Evolutionary conservation across 2,797 vertebrate genomes (phyloP).

Genomic region (Intellagama lesueurii): DNA sequence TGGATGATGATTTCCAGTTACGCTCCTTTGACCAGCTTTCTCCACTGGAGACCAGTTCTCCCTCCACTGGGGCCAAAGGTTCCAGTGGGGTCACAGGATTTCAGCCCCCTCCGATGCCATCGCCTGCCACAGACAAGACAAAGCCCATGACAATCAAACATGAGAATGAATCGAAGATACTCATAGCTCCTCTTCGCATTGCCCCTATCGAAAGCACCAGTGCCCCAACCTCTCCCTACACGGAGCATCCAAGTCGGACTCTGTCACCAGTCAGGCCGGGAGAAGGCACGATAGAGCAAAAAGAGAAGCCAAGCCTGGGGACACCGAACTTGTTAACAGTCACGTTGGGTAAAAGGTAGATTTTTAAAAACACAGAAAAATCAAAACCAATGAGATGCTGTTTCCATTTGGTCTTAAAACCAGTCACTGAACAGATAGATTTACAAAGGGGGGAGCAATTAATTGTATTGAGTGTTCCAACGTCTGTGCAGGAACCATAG

Average conservation of each 20-base stretch:
- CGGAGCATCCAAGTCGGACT: constrained; percentile 75
- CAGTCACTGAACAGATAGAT: not conserved
- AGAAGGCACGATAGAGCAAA: constrained; percentile 74
- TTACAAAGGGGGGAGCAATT: not conserved
- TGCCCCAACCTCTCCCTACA: constrained; percentile 78
- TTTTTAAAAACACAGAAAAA: not conserved
- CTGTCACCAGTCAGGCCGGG: constrained; percentile 81
- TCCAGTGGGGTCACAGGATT: constrained; percentile 58
- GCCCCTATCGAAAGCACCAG: constrained; percentile 71
- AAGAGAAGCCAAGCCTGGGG: constrained; percentile 76
- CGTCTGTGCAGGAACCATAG: not conserved
- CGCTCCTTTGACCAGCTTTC: constrained; percentile 87
- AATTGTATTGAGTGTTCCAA: not conserved
- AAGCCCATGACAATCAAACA: constrained; percentile 68
- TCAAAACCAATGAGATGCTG: constrained; percentile 20
- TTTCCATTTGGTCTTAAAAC: constrained; percentile 9
- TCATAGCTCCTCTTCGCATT: constrained; percentile 69
- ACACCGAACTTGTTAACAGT: constrained; percentile 76
- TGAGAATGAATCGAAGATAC: constrained; percentile 67
- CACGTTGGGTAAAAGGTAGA: constrained; percentile 83
- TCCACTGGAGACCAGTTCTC: constrained; percentile 81
- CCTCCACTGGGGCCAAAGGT: constrained; percentile 47
- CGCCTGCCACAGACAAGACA: constrained; percentile 65
- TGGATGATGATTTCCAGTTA: constrained; percentile 98
- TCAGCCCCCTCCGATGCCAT: constrained; percentile 60